Percentiles rank a stretch among this genome's conserved stretches.
Conservation (phyloP, 1,140 invertebrate species). For the Charaxes varanes region DNA sequence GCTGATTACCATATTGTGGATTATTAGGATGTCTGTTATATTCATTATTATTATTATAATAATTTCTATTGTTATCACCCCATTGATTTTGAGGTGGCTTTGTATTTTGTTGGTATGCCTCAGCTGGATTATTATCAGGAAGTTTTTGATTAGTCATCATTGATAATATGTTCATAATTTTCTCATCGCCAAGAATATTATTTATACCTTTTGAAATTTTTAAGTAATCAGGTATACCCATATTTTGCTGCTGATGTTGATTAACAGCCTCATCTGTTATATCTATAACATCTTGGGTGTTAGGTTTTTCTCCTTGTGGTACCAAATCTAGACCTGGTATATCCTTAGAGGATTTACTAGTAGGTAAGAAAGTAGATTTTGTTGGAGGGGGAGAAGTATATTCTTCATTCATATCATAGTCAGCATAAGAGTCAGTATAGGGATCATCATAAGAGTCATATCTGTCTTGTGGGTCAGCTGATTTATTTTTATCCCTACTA, state of each 20-base stretch:
- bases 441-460: slow-evolving; percentile 33
- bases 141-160: slow-evolving; percentile 53
- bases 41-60: slow-evolving; percentile 20
- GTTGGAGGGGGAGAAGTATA: slow-evolving; percentile 2
- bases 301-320: slow-evolving; percentile 42
- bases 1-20: too few species aligned
- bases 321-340: slow-evolving; percentile 81
- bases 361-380: slow-evolving; percentile 41
- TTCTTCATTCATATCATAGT: slow-evolving; percentile 3
- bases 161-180: slow-evolving; percentile 75
- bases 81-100: slow-evolving; percentile 23
- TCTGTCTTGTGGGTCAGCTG: slow-evolving; percentile 32
- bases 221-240: slow-evolving; percentile 67
- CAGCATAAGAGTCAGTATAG: slow-evolving; percentile 2
- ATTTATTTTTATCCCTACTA: slow-evolving; percentile 31
- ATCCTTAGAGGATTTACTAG: slow-evolving; percentile 50
- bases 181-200: slow-evolving; percentile 76
- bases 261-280: slow-evolving; percentile 43
- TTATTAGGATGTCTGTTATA: slow-evolving; percentile 4
- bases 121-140: slow-evolving; percentile 14
- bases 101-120: neutral
- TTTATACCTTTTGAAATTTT: slow-evolving; percentile 76
- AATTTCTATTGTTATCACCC: slow-evolving; percentile 27
- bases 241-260: slow-evolving; percentile 4
- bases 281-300: slow-evolving; percentile 45